Percentiles rank a stretch among this genome's conserved stretches.
phyloP scores from a whole-genome alignment of 1,140 invertebrate species.

The Orchesella cincta region DNA sequence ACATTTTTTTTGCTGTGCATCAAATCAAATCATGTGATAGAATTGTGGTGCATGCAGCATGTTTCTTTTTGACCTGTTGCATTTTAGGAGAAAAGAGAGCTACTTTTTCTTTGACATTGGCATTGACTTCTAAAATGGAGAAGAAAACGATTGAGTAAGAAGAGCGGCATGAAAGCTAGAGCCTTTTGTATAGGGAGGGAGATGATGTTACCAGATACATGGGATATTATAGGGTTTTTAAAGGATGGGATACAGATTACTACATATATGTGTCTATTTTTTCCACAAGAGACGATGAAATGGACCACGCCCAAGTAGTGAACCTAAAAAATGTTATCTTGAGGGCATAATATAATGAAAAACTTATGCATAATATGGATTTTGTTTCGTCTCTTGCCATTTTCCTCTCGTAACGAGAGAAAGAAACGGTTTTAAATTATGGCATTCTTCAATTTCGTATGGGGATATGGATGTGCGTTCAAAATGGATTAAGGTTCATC shows the following conservation, averaged over 20 bases:
- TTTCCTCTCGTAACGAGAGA: neutral
- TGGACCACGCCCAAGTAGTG: neutral
- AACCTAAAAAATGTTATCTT: conserved; percentile 6
- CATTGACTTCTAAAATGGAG: neutral
- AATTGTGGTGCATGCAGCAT: too few species aligned
- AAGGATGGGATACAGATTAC: too few species aligned
- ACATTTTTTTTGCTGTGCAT: too few species aligned
- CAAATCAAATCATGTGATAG: too few species aligned
- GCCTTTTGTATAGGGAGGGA: too few species aligned
- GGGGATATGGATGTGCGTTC: too few species aligned
- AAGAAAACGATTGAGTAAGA: neutral
- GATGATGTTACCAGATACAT: too few species aligned
- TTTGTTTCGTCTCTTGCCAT: neutral
- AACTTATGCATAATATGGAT: neutral
- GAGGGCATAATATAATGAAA: conserved; percentile 7
- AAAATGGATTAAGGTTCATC: conserved; percentile 5
- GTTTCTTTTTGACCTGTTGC: too few species aligned
- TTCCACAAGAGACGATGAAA: conserved; percentile 16
- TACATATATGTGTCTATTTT: neutral
- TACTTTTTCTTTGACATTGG: too few species aligned
- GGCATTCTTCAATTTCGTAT: too few species aligned
- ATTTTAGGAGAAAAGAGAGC: too few species aligned
- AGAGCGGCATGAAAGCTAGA: neutral
- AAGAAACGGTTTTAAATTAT: neutral
- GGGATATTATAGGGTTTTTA: too few species aligned